A percentile compares a stretch with the other conserved stretches of the same genome.
Evolutionary conservation across 2,888 invertebrate genomes (phyloP).

Genomic region (Ypsolopha sequella): DNA sequence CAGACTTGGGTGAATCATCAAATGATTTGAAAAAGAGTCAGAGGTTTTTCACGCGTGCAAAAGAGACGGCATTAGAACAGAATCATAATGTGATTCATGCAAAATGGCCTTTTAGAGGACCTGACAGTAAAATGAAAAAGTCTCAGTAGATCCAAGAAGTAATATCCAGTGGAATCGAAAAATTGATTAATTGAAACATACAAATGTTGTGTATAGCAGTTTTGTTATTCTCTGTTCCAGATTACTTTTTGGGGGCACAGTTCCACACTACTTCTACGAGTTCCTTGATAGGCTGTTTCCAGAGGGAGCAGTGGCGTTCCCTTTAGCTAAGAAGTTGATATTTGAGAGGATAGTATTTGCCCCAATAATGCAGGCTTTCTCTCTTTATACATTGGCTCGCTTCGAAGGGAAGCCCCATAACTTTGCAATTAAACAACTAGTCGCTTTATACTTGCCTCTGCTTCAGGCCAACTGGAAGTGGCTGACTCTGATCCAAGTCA

Average conservation of each 20-base stretch:
- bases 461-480: conserved; percentile 83
- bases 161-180: too few relatives aligned
- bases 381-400: conserved; percentile 79
- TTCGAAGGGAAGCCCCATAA: conserved; percentile 82
- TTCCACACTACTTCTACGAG: conserved; percentile 84
- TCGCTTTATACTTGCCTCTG: conserved; percentile 74
- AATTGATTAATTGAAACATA: too few relatives aligned
- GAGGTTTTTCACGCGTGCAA: too few relatives aligned
- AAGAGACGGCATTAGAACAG: too few relatives aligned
- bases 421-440: conserved; percentile 73
- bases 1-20: too few relatives aligned
- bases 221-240: conserved; percentile 43
- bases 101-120: too few relatives aligned
- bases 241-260: conserved; percentile 82
- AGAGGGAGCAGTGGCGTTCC: conserved; percentile 66
- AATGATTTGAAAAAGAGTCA: too few relatives aligned
- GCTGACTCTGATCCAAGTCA: conserved; percentile 78
- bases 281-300: conserved; percentile 73
- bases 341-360: conserved; percentile 80
- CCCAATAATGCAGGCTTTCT: conserved; percentile 79
- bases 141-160: too few relatives aligned
- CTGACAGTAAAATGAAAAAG: too few relatives aligned
- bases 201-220: not conserved
- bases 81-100: too few relatives aligned
- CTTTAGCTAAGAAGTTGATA: conserved; percentile 72